Conservation (phyloP, 37 sponge, comb jelly and placozoan genomes). For the Petrosia ficiformis region DNA sequence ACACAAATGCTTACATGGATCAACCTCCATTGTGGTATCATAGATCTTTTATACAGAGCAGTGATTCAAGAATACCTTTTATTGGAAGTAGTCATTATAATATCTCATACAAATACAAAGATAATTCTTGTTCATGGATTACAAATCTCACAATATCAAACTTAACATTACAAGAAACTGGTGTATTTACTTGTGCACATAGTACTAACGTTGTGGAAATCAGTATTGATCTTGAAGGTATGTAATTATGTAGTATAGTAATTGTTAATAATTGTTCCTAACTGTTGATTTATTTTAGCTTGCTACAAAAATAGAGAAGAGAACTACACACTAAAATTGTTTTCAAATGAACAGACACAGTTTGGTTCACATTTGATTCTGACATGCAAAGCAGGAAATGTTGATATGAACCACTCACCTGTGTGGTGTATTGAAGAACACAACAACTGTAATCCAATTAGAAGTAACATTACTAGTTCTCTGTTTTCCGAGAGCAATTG, state of each 20-base stretch:
- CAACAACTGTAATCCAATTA: neutral
- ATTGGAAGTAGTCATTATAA: neutral
- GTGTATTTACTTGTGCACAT: neutral
- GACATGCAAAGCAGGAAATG: neutral
- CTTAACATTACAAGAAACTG: neutral
- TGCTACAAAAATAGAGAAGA: neutral
- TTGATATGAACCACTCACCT: neutral
- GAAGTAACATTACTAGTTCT: neutral
- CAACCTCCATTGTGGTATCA: conserved; percentile 1
- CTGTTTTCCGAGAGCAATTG: neutral
- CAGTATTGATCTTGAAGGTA: neutral
- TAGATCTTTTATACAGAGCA: neutral
- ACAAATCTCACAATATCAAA: neutral
- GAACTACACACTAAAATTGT: neutral
- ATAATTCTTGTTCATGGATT: neutral
- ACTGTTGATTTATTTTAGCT: neutral
- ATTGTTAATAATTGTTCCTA: neutral
- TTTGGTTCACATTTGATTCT: neutral
- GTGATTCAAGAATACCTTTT: neutral
- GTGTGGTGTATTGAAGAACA: neutral
- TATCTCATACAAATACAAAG: neutral
- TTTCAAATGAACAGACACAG: neutral
- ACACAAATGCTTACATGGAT: neutral
- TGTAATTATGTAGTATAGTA: neutral
- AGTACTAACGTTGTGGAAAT: neutral